Evolutionary conservation across 2,888 invertebrate species (phyloP).

Genomic region (Troglohyphantes excavatus): DNA sequence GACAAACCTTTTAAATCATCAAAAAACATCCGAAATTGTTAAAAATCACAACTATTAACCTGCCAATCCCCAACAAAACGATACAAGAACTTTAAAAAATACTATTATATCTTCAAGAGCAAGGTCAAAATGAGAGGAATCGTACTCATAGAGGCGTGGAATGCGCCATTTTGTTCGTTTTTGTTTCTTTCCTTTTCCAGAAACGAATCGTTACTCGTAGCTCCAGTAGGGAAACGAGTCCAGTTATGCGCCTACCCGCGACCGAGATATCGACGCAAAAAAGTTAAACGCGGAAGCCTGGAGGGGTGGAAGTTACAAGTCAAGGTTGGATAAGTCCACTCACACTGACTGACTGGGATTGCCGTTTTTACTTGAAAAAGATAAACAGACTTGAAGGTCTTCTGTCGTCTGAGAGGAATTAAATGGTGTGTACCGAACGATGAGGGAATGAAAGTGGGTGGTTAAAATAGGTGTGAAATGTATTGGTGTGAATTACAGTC

Average conservation of each 20-base stretch:
- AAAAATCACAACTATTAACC: not conserved
- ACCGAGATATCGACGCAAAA: constrained; percentile 36
- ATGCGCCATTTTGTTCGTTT: not conserved
- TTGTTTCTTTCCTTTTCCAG: not conserved
- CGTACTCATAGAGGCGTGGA: constrained; percentile 31
- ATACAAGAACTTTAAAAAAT: not conserved
- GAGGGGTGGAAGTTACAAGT: constrained; percentile 42
- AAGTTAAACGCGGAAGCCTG: constrained; percentile 66
- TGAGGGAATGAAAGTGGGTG: too few species aligned
- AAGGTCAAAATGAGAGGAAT: not conserved
- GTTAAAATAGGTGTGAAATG: too few species aligned
- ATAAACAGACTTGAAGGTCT: not conserved
- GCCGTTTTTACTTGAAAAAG: not conserved
- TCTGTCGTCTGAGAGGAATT: not conserved
- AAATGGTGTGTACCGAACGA: not conserved
- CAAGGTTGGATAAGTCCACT: constrained; percentile 55
- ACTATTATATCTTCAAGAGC: not conserved
- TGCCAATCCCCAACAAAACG: not conserved
- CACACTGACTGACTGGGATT: constrained; percentile 8
- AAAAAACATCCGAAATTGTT: constrained; percentile 1
- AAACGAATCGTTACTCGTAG: not conserved
- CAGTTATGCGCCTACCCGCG: constrained; percentile 40
- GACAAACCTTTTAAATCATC: not conserved
- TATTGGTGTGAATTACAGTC: too few species aligned
- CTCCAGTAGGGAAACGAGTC: not conserved